A percentile compares a stretch with the other conserved stretches of the same genome.
phyloP scores from a whole-genome alignment of 2,797 vertebrate genomes.

The Halcyon leucocephala region DNA sequence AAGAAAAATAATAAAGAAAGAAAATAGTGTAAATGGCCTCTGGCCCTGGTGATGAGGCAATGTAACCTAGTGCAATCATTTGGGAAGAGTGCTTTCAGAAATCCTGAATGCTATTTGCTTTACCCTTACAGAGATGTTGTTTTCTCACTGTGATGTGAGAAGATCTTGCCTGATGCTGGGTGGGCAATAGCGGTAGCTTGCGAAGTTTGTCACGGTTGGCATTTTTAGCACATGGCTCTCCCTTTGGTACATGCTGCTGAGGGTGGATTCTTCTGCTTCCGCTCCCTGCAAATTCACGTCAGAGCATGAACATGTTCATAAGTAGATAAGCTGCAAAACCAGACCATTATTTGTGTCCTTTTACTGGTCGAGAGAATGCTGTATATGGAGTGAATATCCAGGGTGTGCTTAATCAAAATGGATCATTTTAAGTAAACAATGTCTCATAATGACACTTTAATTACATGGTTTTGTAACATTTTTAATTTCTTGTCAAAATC shows the following conservation, averaged over 20 bases:
- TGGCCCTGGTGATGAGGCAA: constrained; percentile 60
- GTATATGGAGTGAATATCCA: neutral
- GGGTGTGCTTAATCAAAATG: neutral
- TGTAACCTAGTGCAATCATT: constrained; percentile 52
- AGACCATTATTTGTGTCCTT: neutral
- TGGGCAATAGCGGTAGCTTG: neutral
- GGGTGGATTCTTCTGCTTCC: neutral
- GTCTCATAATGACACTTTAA: neutral
- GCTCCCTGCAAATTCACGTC: neutral
- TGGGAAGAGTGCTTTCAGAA: constrained; percentile 52
- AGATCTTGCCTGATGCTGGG: neutral
- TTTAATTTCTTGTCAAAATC: neutral
- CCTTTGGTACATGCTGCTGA: fast-evolving
- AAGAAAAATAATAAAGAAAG: neutral
- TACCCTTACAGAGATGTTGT: constrained; percentile 44
- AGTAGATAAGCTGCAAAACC: neutral
- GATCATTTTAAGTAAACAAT: neutral
- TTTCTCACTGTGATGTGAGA: constrained; percentile 46
- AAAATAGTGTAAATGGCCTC: constrained; percentile 55
- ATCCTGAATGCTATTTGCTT: constrained; percentile 62
- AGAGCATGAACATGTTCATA: neutral
- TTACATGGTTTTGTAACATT: neutral
- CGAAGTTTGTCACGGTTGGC: neutral
- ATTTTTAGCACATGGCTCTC: neutral
- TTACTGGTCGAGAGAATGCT: neutral